A percentile compares a stretch with the other conserved stretches of the same genome.
Evolutionary conservation across 2,888 invertebrate genomes (phyloP).

Genomic region (Acanthosoma haemorrhoidale): DNA sequence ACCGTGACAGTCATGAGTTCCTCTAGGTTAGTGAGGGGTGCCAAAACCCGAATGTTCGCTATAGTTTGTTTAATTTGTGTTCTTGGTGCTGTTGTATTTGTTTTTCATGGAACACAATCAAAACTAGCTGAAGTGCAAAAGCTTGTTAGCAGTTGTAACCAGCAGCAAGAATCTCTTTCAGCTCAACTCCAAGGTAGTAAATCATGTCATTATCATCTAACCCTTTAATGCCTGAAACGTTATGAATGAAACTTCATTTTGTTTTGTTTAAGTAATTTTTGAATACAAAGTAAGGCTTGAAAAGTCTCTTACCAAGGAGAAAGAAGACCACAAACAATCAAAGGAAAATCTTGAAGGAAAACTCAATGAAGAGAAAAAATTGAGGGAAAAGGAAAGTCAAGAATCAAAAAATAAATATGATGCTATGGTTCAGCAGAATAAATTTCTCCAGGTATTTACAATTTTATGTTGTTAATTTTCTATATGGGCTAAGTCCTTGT

Average conservation of each 20-base stretch:
- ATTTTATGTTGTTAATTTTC: too few relatives aligned
- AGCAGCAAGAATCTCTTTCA: conserved; percentile 56
- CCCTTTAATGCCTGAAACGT: not conserved
- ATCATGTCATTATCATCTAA: not conserved
- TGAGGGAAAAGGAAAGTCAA: conserved; percentile 50
- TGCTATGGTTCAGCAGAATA: conserved; percentile 54
- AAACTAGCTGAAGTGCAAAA: conserved; percentile 54
- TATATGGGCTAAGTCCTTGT: not conserved
- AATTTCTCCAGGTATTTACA: conserved; percentile 49
- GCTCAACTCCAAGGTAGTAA: conserved; percentile 55
- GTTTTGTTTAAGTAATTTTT: conserved; percentile 50
- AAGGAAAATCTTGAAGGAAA: conserved; percentile 50
- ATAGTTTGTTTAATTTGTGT: conserved; percentile 52
- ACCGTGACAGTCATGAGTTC: conserved; percentile 47
- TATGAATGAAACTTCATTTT: conserved; percentile 2
- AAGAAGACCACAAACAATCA: conserved; percentile 52
- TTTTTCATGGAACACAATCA: conserved; percentile 55
- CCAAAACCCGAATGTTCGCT: conserved; percentile 54
- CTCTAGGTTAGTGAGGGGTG: conserved; percentile 54
- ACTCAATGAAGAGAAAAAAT: conserved; percentile 50
- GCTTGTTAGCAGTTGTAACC: conserved; percentile 52
- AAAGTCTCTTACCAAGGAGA: conserved; percentile 54
- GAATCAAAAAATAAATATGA: conserved; percentile 52
- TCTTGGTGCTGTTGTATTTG: conserved; percentile 53
- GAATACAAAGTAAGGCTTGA: conserved; percentile 56